Percentiles rank a stretch among this genome's conserved stretches.
Conservation (phyloP, 1,140 invertebrate species). For the Nephila pilipes region DNA sequence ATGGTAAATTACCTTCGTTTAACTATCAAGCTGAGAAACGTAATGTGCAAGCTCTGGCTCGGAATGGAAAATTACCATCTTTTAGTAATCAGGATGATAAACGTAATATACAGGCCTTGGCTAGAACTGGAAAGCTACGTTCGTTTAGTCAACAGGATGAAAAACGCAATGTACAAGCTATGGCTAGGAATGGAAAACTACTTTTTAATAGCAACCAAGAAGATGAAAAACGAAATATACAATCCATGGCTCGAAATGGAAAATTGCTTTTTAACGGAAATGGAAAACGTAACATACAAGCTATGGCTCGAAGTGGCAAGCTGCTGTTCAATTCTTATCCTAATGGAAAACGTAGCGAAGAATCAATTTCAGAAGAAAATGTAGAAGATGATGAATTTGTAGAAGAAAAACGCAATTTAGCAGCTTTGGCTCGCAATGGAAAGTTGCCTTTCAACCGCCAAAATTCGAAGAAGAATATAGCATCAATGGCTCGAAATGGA, state of each 20-base stretch:
- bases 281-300: constrained; percentile 34
- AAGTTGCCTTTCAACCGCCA: constrained; percentile 17
- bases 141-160: background rate
- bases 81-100: constrained; percentile 5
- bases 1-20: constrained; percentile 9
- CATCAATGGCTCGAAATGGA: constrained; percentile 64
- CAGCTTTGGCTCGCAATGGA: constrained; percentile 66
- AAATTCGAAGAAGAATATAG: constrained; percentile 57
- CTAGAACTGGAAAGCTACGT: constrained; percentile 25
- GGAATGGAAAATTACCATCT: background rate
- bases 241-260: constrained; percentile 39
- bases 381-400: background rate
- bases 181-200: constrained; percentile 40
- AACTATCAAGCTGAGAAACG: background rate
- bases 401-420: constrained; percentile 68
- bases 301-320: constrained; percentile 61
- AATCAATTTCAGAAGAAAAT: constrained; percentile 1
- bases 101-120: constrained; percentile 22
- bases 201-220: background rate
- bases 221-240: constrained; percentile 30
- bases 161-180: constrained; percentile 30
- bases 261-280: background rate
- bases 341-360: constrained; percentile 19
- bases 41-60: constrained; percentile 1
- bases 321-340: constrained; percentile 37